Percentiles rank a stretch among this genome's conserved stretches.
phyloP scores from a whole-genome alignment of 1,140 invertebrate genomes.

The Camponotus floridanus region DNA sequence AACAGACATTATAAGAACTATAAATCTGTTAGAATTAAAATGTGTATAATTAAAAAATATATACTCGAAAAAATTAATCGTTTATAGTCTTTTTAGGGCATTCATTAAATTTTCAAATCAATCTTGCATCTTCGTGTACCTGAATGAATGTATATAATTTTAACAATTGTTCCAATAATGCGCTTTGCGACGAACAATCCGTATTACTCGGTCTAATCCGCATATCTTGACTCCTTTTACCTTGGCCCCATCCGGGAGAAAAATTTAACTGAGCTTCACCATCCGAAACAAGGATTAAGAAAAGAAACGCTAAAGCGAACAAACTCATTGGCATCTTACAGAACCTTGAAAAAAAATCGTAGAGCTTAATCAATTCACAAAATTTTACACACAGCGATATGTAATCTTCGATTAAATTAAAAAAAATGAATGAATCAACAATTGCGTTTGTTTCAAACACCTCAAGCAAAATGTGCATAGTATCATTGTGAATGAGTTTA shows the following conservation, averaged over 20 bases:
- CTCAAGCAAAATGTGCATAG: not conserved
- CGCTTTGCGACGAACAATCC: conserved; percentile 21
- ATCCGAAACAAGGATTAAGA: conserved; percentile 62
- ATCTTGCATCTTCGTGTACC: conserved; percentile 57
- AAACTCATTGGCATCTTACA: conserved; percentile 60
- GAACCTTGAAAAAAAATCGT: conserved; percentile 54
- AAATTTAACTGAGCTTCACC: conserved; percentile 82
- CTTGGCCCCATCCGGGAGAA: conserved; percentile 82
- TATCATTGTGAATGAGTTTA: not conserved
- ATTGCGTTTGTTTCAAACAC: not conserved
- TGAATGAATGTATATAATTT: conserved; percentile 76
- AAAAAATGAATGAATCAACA: not conserved
- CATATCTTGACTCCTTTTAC: conserved; percentile 76
- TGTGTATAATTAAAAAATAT: conserved; percentile 18
- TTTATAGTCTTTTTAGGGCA: not conserved
- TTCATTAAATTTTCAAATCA: not conserved
- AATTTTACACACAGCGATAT: not conserved
- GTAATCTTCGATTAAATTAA: not conserved
- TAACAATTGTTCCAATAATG: conserved; percentile 72
- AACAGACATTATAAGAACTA: not conserved
- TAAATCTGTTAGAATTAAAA: conserved; percentile 10
- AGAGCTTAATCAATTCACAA: not conserved
- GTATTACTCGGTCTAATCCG: conserved; percentile 57
- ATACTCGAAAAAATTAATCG: not conserved
- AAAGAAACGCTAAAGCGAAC: conserved; percentile 65